These are phyloP conservation scores for Camarhynchus parvulus DNA, from an alignment of 2,113 vertebrate species.

Conservation along the genomic window DNA sequence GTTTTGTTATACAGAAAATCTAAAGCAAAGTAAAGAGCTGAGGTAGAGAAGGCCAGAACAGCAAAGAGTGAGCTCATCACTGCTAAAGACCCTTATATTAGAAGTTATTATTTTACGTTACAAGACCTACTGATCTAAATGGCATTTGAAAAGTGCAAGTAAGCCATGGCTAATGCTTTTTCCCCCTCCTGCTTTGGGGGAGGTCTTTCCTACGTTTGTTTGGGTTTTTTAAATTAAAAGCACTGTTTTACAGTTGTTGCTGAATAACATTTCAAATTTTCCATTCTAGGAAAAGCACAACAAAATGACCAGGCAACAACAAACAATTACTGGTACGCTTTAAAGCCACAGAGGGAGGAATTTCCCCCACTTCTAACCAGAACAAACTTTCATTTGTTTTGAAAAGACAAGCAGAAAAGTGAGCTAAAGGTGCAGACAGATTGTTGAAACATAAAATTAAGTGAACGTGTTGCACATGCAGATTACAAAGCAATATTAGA, in stretches of 20 bases:
- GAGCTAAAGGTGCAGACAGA: conserved; percentile 2
- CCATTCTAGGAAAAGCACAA: background rate
- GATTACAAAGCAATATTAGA: conserved; percentile 19
- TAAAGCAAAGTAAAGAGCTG: background rate
- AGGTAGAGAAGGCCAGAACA: background rate
- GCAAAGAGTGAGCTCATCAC: background rate
- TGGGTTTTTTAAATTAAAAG: background rate
- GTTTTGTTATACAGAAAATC: background rate
- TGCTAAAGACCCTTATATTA: background rate
- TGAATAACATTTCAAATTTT: background rate
- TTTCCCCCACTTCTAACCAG: conserved; percentile 14
- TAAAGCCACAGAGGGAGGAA: background rate
- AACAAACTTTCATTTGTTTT: conserved; percentile 1
- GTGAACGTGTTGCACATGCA: conserved; percentile 28
- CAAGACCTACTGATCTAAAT: background rate
- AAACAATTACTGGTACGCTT: background rate
- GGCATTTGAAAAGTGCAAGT: background rate
- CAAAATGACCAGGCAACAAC: background rate
- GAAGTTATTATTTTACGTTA: background rate
- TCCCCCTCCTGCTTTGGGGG: no score
- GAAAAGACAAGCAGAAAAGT: conserved; percentile 1
- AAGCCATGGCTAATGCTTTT: background rate
- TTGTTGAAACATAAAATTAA: conserved; percentile 12
- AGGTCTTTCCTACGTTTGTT: background rate
- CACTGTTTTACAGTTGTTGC: background rate